Evolutionary conservation across 1,140 invertebrate species (phyloP), one percentile per base, ranked within the genome.

Genomic region (Anagrus nilaparvatae): DNA sequence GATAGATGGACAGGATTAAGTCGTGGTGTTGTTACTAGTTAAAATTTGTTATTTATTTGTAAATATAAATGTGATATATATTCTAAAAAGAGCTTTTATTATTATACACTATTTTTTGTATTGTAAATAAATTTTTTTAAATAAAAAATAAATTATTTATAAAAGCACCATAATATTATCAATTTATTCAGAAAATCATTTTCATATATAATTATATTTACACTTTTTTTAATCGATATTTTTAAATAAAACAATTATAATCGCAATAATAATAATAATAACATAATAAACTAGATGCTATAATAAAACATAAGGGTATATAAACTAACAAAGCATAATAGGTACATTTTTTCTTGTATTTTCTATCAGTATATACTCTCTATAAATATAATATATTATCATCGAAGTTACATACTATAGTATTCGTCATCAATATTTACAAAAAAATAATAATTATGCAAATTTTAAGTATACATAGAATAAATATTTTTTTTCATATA

Each of bases 1-100:
- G 81, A 85, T 61, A 72, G 81, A 46, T 87, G 82, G 82, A 78
- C 76, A 28, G 77, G 74, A 12, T 54, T 83, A 33, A 73, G 65
- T 21, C 67, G 57, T 54, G 64, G 66, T 10, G 60, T 74, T 16
- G 65, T 65, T 16, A 54, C 55, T 14, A 47, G 55, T 3, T 61
- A 48, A 56, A 41, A 45, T 47, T 14, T 42, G 37, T 27, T 25
- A 37, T 6, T 19, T 45, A 46, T 42, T 21, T 40, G 28, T 40
- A 12, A 20, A 10, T 46, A 44, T 4, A 36, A 24, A 24, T 36
- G 34, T 36, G n/a, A 36, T n/a, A 41, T 43, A 43, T 30, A 18
- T n/a, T 47, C 47, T 23, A 28, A 34, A 45, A 35, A 28, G 13
- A 19, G 29, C 28, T 46, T 35, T 6, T 42, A 23, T 14, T 37